Evolutionary conservation across 1,140 invertebrate genomes (phyloP).

Genomic region (Cotesia typhae): DNA sequence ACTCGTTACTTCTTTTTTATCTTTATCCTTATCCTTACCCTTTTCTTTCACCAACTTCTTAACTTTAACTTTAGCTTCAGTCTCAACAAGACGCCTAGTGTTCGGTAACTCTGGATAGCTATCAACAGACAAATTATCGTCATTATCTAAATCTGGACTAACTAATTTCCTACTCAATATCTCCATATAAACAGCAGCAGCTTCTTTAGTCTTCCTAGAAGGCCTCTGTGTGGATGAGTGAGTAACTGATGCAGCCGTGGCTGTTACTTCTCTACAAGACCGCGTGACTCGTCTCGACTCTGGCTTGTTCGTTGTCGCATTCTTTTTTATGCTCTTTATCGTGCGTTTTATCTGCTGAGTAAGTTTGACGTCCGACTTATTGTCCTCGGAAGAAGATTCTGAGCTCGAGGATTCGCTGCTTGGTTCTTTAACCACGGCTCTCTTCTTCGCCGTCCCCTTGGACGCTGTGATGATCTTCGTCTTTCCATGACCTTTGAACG

Average conservation of each 20-base stretch:
- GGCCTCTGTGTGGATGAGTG: constrained; percentile 62
- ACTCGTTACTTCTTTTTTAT: constrained; percentile 24
- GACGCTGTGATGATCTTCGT: constrained; percentile 45
- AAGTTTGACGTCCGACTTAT: constrained; percentile 37
- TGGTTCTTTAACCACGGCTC: constrained; percentile 38
- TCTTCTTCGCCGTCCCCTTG: constrained; percentile 42
- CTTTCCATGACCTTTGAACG: constrained; percentile 28
- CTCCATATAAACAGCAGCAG: constrained; percentile 79
- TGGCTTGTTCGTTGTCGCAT: constrained; percentile 53
- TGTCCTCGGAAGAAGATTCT: constrained; percentile 58
- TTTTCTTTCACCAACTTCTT: constrained; percentile 39
- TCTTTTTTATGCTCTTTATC: constrained; percentile 48
- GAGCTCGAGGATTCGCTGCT: constrained; percentile 49
- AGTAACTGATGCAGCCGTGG: neutral
- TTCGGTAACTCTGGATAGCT: constrained; percentile 76
- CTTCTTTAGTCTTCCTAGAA: constrained; percentile 78
- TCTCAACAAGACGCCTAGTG: constrained; percentile 70
- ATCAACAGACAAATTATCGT: constrained; percentile 71
- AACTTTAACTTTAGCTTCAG: constrained; percentile 69
- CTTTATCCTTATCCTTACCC: neutral
- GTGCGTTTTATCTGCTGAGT: constrained; percentile 41
- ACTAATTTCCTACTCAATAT: constrained; percentile 75
- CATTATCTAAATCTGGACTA: constrained; percentile 69
- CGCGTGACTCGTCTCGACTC: constrained; percentile 58
- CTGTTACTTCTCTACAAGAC: constrained; percentile 46